A percentile compares a stretch with the other conserved stretches of the same genome.
phyloP scores from a whole-genome alignment of 2,888 invertebrate genomes.

The Hemistola chrysoprasaria region DNA sequence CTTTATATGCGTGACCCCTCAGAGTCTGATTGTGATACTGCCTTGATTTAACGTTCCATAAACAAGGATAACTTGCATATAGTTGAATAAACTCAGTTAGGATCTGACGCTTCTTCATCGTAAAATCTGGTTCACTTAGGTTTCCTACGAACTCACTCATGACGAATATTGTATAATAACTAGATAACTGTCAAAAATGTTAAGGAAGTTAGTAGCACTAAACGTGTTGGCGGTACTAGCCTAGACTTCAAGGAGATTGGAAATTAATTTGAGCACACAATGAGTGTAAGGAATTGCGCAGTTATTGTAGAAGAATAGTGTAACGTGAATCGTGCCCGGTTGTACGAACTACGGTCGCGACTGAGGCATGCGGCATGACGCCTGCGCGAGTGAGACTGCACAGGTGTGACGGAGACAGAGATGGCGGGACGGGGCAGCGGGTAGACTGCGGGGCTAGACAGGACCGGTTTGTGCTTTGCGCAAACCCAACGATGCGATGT shows the following conservation, averaged over 20 bases:
- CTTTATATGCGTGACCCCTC: constrained; percentile 9
- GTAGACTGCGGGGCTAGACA: background rate
- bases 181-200: too few species aligned
- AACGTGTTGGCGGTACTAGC: too few species aligned
- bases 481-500: background rate
- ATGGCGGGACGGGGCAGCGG: background rate
- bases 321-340: constrained; percentile 2
- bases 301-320: constrained; percentile 1
- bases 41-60: constrained; percentile 17
- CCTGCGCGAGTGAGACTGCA: constrained; percentile 8
- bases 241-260: too few species aligned
- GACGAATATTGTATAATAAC: too few species aligned
- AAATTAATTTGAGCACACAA: too few species aligned
- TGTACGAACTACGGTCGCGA: background rate
- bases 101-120: constrained; percentile 7
- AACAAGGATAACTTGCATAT: constrained; percentile 20
- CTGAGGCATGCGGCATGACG: too few species aligned
- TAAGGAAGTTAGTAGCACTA: too few species aligned
- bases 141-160: too few species aligned
- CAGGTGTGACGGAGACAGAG: constrained; percentile 3
- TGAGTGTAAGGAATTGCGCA: too few species aligned
- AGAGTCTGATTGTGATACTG: constrained; percentile 12
- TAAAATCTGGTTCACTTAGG: constrained; percentile 3
- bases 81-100: constrained; percentile 18
- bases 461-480: constrained; percentile 1